phyloP scores from a whole-genome alignment of 1,140 invertebrate genomes.

The Listronotus oregonensis region DNA sequence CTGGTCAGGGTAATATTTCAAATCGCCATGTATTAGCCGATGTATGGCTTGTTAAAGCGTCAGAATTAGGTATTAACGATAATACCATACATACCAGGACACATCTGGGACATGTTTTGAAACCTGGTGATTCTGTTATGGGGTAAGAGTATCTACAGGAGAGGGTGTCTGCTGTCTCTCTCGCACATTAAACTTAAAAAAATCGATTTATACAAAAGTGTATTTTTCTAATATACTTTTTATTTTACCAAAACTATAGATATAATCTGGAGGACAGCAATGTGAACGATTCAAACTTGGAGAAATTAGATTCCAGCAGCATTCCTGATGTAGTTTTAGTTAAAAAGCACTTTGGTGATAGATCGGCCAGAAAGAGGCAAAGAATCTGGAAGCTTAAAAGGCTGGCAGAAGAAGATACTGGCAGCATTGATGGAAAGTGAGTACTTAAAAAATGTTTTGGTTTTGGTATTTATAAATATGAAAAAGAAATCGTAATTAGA shows the following conservation, averaged over 20 bases:
- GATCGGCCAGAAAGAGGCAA: slow-evolving; percentile 68
- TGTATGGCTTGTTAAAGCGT: slow-evolving; percentile 89
- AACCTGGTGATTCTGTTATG: slow-evolving; percentile 89
- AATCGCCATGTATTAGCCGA: slow-evolving; percentile 89
- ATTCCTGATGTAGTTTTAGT: slow-evolving; percentile 92
- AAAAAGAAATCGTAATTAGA: too few species aligned
- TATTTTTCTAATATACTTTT: too few species aligned
- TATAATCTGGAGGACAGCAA: slow-evolving; percentile 90
- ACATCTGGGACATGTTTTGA: slow-evolving; percentile 92
- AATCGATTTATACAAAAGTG: too few species aligned
- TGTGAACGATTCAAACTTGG: slow-evolving; percentile 87
- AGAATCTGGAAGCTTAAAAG: slow-evolving; percentile 94
- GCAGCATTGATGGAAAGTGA: slow-evolving; percentile 74
- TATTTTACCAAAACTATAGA: too few species aligned
- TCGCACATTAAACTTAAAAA: too few species aligned
- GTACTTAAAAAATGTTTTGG: too few species aligned
- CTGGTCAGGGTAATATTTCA: slow-evolving; percentile 86
- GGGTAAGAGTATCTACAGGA: slow-evolving; percentile 72
- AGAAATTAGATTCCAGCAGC: slow-evolving; percentile 73
- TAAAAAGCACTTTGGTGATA: slow-evolving; percentile 89
- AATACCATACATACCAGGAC: slow-evolving; percentile 84
- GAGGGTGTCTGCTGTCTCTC: slow-evolving; percentile 2
- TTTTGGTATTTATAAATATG: too few species aligned
- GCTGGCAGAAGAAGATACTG: slow-evolving; percentile 72
- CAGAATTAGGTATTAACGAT: slow-evolving; percentile 86